Evolutionary conservation across 2,113 vertebrate genomes (phyloP), one percentile per base, ranked within the genome.

Genomic region (Leucopsar rothschildi): DNA sequence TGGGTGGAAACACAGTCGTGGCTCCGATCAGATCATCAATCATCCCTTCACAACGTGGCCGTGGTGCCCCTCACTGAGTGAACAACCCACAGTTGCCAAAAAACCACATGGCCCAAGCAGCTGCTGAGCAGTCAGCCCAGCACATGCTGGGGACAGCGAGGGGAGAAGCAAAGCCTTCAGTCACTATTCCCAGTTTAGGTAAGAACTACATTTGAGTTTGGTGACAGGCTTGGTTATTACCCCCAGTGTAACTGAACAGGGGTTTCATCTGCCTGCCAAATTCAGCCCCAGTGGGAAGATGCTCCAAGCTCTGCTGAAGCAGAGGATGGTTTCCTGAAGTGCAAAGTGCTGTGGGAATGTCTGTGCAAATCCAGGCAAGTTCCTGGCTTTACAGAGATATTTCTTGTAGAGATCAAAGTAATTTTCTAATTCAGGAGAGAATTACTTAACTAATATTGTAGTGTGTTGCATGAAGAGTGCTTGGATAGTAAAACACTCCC

Each of bases 91-190:
- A 1, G 5, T 24, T 83, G 79, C 79, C 94, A 93, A 86, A 42
- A 89, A 88, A 83, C 15, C 90, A 95, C 79, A 75, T 53, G 88
- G 73, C 49, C 81, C 75, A 55, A 76, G 85, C 83, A 96, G 90
- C 76, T 64, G 52, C 86, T 81, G 87, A 97, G 82, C 57, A 89
- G 28, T 76, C 29, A 31, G 70, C 20, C 49, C 72, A 91, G 55
- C 39, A 78, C 91, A 60, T 31, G 56, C 29, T 0, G 1, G 59
- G 56, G 31, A 49, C 0, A 0, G 56, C 1, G 0, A 78, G 60
- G 45, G 31, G 64, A 49, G 40, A 61, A 59, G 37, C 19, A 71
- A 49, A 85, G 28, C n/a, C 45, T 50, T 84, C 68, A 86, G 31
- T 14, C n/a, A 14, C 60, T 81, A 8, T 9, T 82, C 35, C 33